phyloP scores from a whole-genome alignment of 1,140 invertebrate genomes.

The Saccostrea cuccullata region DNA sequence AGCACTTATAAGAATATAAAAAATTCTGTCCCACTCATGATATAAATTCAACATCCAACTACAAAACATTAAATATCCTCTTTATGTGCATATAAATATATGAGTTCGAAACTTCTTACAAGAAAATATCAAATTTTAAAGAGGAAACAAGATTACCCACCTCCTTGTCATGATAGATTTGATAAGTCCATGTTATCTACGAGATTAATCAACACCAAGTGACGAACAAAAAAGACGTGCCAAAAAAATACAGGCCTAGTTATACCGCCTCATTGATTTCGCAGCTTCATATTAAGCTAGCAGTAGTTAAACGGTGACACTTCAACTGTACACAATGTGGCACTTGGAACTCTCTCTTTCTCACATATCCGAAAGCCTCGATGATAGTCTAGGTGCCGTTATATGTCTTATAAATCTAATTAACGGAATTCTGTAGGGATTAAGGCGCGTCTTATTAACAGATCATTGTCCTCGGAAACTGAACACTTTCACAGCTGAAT shows the following conservation, averaged over 20 bases:
- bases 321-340: background rate
- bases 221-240: slow-evolving; percentile 6
- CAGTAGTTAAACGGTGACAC: background rate
- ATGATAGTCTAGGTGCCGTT: background rate
- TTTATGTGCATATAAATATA: too few species aligned
- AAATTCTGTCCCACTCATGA: too few species aligned
- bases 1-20: too few species aligned
- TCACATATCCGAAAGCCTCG: background rate
- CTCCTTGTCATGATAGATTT: background rate
- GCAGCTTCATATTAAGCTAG: background rate
- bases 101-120: too few species aligned
- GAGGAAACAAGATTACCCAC: background rate
- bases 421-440: background rate
- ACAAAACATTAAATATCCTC: too few species aligned
- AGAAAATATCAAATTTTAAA: too few species aligned
- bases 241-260: background rate
- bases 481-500: background rate
- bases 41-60: too few species aligned
- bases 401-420: slow-evolving; percentile 17
- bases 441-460: background rate
- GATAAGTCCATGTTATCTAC: slow-evolving; percentile 15
- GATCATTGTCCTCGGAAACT: background rate
- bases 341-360: background rate
- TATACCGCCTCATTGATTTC: slow-evolving; percentile 13
- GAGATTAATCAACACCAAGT: background rate